Base-by-base conservation (phyloP, 2,888 invertebrate genomes). In the Lamellibrachia satsuma region DNA sequence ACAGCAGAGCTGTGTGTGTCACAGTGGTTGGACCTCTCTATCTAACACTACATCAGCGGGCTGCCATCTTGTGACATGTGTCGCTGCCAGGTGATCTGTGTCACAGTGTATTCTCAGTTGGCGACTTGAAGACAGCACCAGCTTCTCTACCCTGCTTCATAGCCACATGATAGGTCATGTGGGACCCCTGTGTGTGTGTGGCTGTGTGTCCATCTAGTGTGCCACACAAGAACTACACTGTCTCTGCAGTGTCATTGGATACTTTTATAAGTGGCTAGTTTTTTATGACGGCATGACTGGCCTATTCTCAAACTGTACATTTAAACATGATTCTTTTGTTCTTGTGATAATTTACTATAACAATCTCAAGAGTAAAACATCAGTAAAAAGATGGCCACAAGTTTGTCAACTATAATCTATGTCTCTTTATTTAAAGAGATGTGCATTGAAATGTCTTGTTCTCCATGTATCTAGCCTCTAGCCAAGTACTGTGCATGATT, bases 61-160 rank as follows among this genome's bases (percentile, higher is more conserved):
- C 75, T 75, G 75, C 75, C 75, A 75, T 75, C 75, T 75, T 75
- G 75, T 75, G 75, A 75, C 75, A 75, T 75, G 15, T 75, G 75
- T 75, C 75, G 75, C n/a, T 75, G 75, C 75, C 75, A 11, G 75
- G 75, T 75, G 75, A 75, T 75, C 75, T 75, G 22, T 75, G 75
- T 22, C 75, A 75, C 15, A 15, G 15, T 57, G 75, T 75, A 6
- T 75, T 22, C 60, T 60, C 60, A 60, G 60, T 39, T 39, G 39
- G 39, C 0, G 39, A 60, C 75, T 75, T 3, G 15, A 75, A 75
- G 75, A 75, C 75, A 75, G 75, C n/a, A 75, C 75, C 22, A 15
- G 75, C n/a, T 15, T 6, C 75, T 75, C 39, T 75, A 6, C 15
- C 22, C 75, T 22, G 75, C 75, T 22, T 75, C 75, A 39, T 39